A percentile compares a stretch with the other conserved stretches of the same genome.
phyloP scores from a whole-genome alignment of 2,113 vertebrate species.

The Oxyura jamaicensis region DNA sequence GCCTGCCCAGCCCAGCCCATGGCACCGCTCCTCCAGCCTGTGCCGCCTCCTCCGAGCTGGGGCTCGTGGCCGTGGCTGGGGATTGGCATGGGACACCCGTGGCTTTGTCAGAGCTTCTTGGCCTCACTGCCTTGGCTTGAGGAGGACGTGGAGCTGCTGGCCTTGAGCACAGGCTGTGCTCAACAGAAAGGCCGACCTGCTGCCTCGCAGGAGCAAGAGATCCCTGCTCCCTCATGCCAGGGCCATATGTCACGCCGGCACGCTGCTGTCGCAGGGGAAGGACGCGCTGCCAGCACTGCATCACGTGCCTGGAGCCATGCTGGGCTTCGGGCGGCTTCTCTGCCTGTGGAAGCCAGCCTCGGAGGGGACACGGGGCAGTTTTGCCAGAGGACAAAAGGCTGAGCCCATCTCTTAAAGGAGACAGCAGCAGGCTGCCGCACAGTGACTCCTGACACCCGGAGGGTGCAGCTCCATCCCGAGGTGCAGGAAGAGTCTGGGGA shows the following conservation, averaged over 20 bases:
- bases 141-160: not conserved
- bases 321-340: conserved; percentile 23
- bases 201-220: not conserved
- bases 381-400: not conserved
- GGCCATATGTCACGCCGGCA: conserved; percentile 40
- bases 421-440: not conserved
- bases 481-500: not conserved
- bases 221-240: not conserved
- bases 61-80: not conserved
- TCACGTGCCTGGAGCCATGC: conserved; percentile 55
- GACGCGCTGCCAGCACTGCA: conserved; percentile 23
- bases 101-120: rapidly evolving
- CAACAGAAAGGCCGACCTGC: not conserved
- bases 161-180: not conserved
- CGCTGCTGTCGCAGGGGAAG: conserved; percentile 30
- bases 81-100: rapidly evolving
- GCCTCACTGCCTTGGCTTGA: not conserved
- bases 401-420: not conserved
- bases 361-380: not conserved
- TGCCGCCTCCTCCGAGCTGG: not conserved
- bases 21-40: not conserved
- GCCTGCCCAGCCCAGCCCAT: not conserved
- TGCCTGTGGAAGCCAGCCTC: conserved; percentile 23
- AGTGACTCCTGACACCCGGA: not conserved
- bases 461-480: not conserved